These are phyloP conservation scores for Tolypeutes matacus DNA, from an alignment of 2,797 vertebrate species.

Conservation along the genomic window DNA sequence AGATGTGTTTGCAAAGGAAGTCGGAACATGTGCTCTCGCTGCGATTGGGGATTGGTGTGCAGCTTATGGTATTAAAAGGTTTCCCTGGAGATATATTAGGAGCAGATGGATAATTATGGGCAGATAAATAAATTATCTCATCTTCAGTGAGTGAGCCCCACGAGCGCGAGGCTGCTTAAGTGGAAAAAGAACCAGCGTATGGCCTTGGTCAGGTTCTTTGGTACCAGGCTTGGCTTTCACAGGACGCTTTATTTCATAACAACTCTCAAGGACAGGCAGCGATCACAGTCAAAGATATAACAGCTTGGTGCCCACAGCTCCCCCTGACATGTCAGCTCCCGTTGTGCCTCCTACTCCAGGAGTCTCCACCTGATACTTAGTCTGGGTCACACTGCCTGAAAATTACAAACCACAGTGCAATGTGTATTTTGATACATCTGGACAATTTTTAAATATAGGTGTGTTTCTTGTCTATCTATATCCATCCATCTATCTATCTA, in stretches of 20 bases:
- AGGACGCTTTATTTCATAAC: not conserved
- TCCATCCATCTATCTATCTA: too few relatives aligned
- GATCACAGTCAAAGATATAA: not conserved
- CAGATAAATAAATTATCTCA: slow-evolving; percentile 27
- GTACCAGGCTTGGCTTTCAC: not conserved
- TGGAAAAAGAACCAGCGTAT: not conserved
- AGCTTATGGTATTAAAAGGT: not conserved
- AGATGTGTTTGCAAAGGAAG: slow-evolving; percentile 46
- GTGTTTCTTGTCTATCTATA: not conserved
- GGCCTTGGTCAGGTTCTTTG: not conserved
- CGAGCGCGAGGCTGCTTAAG: not conserved
- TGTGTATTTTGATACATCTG: not conserved
- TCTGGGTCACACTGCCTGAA: not conserved
- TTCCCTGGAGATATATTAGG: not conserved
- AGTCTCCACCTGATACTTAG: not conserved
- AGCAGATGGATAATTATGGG: not conserved
- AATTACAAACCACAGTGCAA: not conserved
- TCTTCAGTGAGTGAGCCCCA: not conserved
- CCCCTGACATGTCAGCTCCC: not conserved
- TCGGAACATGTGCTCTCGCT: not conserved
- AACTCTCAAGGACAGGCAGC: slow-evolving; percentile 1
- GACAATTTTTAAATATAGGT: not conserved
- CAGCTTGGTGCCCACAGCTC: not conserved
- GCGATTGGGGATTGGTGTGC: not conserved
- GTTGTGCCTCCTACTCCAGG: not conserved